phyloP scores from a whole-genome alignment of 2,797 vertebrate genomes.

The Gallirallus australis region DNA sequence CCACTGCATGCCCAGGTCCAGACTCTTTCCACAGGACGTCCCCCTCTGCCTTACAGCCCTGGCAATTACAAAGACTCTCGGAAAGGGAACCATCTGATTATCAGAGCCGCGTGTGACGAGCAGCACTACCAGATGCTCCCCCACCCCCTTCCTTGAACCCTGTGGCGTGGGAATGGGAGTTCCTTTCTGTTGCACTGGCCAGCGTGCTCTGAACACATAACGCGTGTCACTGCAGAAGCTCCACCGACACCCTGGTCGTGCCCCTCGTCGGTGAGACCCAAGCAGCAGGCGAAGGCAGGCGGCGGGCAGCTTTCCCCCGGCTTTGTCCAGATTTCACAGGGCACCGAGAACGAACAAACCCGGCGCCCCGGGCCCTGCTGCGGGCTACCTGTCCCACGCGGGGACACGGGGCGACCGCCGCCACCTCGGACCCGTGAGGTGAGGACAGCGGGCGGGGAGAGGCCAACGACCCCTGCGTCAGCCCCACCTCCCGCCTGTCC shows the following conservation, averaged over 20 bases:
- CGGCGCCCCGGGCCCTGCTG: fast-evolving
- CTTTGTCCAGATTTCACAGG: fast-evolving
- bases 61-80: fast-evolving
- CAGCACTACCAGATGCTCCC: not conserved
- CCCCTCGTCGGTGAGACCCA: fast-evolving
- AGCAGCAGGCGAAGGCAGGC: fast-evolving
- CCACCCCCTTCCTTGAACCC: not conserved
- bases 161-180: fast-evolving
- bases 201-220: not conserved
- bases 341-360: fast-evolving
- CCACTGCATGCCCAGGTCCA: not conserved
- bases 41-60: not conserved
- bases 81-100: not conserved
- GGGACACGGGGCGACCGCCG: fast-evolving
- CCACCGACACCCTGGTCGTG: fast-evolving
- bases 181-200: not conserved
- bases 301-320: not conserved
- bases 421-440: fast-evolving
- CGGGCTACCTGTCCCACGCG: fast-evolving
- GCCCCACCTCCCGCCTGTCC: fast-evolving
- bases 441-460: not conserved
- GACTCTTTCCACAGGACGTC: not conserved
- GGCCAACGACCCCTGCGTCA: fast-evolving
- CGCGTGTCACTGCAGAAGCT: not conserved
- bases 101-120: fast-evolving